Conservation (phyloP, 64 coral and sea anemone genomes). For the Stichodactyla helianthus region DNA sequence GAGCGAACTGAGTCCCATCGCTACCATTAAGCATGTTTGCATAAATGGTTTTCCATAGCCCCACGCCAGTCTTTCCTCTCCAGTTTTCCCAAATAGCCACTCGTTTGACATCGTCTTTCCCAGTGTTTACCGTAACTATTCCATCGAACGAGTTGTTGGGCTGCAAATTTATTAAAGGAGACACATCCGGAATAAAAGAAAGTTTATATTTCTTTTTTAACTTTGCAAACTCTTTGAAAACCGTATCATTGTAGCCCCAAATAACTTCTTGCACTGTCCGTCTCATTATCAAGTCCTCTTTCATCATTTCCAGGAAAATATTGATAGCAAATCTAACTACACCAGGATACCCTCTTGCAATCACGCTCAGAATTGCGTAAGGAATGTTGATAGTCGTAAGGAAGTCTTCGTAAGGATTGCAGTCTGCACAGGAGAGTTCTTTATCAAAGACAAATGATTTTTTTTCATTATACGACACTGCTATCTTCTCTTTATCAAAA, state of each 20-base stretch:
- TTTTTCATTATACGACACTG: conserved; percentile 61
- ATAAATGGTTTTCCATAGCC: conserved; percentile 63
- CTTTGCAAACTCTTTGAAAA: conserved; percentile 46
- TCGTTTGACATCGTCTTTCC: conserved; percentile 28
- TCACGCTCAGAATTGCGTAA: conserved; percentile 46
- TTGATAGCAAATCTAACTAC: conserved; percentile 29
- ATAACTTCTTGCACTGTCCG: conserved; percentile 53
- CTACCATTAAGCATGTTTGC: conserved; percentile 86
- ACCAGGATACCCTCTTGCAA: conserved; percentile 49
- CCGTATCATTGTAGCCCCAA: conserved; percentile 67
- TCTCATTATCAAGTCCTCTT: conserved; percentile 59
- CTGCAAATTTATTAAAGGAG: conserved; percentile 56
- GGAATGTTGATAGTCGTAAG: conserved; percentile 57
- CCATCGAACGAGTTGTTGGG: conserved; percentile 58
- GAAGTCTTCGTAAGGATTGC: conserved; percentile 16
- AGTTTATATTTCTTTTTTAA: conserved; percentile 47
- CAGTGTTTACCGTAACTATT: conserved; percentile 44
- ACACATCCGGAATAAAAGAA: conserved; percentile 53
- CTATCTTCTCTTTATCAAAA: conserved; percentile 29
- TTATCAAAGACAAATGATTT: conserved; percentile 52
- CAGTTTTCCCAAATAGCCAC: conserved; percentile 46
- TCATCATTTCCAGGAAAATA: conserved; percentile 40
- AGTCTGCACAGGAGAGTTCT: conserved; percentile 29
- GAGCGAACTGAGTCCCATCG: conserved; percentile 73
- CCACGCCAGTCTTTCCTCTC: conserved; percentile 43